Conservation (phyloP, 1,140 invertebrate genomes). For the Hesperophylax magnus region DNA sequence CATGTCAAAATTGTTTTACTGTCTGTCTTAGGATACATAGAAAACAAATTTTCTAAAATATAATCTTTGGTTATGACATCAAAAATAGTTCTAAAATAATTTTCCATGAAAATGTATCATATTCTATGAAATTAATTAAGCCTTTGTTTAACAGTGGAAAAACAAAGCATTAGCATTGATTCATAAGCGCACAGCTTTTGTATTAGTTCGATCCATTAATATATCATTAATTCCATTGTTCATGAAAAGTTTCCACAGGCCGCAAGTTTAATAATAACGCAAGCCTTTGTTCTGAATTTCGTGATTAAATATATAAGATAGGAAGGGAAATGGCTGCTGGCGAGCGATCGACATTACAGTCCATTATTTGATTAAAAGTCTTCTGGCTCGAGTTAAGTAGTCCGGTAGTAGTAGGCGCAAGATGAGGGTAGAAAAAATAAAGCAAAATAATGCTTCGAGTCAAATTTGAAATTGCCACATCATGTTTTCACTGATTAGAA, state of each 20-base stretch:
- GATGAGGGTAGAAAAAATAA: constrained; percentile 16
- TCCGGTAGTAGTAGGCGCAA: constrained; percentile 39
- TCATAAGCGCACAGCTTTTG: constrained; percentile 10
- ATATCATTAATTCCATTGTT: constrained; percentile 39
- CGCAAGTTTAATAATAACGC: constrained; percentile 30
- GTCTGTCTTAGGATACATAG: too few species aligned
- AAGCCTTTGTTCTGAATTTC: constrained; percentile 27
- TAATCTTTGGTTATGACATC: too few species aligned
- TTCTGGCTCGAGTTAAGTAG: constrained; percentile 50
- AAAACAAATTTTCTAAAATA: too few species aligned
- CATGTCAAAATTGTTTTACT: too few species aligned
- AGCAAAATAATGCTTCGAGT: not conserved
- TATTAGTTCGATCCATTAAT: constrained; percentile 30
- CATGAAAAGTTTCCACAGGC: constrained; percentile 16
- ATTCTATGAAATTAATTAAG: constrained; percentile 14
- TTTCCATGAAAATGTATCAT: too few species aligned
- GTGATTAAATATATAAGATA: constrained; percentile 45
- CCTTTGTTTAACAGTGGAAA: constrained; percentile 13
- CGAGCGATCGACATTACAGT: constrained; percentile 51
- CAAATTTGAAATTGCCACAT: not conserved
- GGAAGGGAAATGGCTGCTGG: constrained; percentile 9
- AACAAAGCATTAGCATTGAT: constrained; percentile 33
- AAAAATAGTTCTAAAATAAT: too few species aligned
- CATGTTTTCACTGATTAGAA: not conserved
- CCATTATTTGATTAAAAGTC: constrained; percentile 57